Conservation (phyloP, 2,113 vertebrate genomes). For the human (Homo sapiens) region GRCh38 chr22:43317001-43317500, state of each 20-base stretch:
- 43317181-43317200: not conserved
- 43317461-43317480: not conserved
- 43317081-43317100: not conserved
- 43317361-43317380: not conserved
- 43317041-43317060: not conserved
- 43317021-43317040: accelerated
- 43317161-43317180: not conserved
- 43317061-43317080: not conserved
- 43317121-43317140: not conserved
- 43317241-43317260: accelerated
- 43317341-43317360: accelerated
- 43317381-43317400: not conserved
- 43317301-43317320: not conserved
- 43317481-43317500: not conserved
- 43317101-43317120: not conserved
- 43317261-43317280: not conserved
- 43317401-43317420: accelerated
- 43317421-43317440: accelerated
- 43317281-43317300: not conserved
- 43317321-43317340: not conserved
- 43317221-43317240: accelerated
- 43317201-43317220: not conserved
- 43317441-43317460: accelerated
- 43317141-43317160: not conserved
- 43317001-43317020: not conserved